Evolutionary conservation across 2,113 vertebrate genomes (phyloP).

Genomic region (Crotalus horridus): DNA sequence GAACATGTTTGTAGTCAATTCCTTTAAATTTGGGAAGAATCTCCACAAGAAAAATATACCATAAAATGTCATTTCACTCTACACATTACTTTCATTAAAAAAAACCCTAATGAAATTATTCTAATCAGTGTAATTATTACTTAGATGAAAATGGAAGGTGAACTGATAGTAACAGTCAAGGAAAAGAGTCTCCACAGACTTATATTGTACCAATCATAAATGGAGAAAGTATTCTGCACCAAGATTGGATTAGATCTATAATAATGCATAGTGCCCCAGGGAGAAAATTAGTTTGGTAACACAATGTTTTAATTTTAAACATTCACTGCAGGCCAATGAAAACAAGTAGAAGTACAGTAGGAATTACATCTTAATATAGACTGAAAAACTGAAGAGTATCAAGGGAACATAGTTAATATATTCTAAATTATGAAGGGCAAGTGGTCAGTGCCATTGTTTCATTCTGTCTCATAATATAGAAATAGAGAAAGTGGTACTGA

Average conservation of each 20-base stretch:
- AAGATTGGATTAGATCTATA: constrained; percentile 27
- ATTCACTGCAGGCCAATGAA: constrained; percentile 11
- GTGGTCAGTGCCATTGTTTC: not conserved
- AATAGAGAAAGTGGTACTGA: constrained; percentile 8
- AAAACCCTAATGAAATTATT: not conserved
- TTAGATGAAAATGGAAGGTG: not conserved
- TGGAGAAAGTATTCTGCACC: not conserved
- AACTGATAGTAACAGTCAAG: constrained; percentile 14
- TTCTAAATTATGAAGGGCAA: constrained; percentile 27
- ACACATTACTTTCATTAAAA: not conserved
- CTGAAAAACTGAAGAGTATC: not conserved
- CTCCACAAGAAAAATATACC: constrained; percentile 1
- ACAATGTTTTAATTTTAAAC: constrained; percentile 23
- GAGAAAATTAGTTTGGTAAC: constrained; percentile 32
- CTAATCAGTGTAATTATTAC: constrained; percentile 14
- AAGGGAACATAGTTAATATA: constrained; percentile 11
- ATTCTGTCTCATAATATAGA: not conserved
- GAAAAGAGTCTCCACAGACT: constrained; percentile 5
- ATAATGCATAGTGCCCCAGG: not conserved
- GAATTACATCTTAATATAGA: constrained; percentile 31
- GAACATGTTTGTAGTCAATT: not conserved
- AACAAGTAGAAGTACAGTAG: not conserved
- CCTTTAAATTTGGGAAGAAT: not conserved
- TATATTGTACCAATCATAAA: constrained; percentile 17
- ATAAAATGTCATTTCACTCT: constrained; percentile 11